These are phyloP conservation scores for Brachionichthys hirsutus DNA, from an alignment of 2,113 vertebrate species.

Conservation along the genomic window DNA sequence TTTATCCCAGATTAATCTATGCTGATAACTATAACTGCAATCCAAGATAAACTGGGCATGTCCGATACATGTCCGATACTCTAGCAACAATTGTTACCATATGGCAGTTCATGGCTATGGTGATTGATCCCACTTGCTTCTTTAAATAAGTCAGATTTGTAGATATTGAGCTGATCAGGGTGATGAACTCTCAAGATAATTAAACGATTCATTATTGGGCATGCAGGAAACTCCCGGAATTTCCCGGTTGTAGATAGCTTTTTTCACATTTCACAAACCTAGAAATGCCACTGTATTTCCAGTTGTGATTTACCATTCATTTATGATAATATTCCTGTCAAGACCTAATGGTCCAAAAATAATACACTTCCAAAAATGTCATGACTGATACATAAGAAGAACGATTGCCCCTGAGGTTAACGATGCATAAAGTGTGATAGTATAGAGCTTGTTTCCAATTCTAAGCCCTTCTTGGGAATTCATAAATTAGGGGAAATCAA, in stretches of 20 bases:
- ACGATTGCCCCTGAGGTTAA: slow-evolving; percentile 62
- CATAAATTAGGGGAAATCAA: slow-evolving; percentile 63
- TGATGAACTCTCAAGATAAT: neutral
- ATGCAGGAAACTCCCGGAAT: too few species aligned
- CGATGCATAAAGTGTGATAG: slow-evolving; percentile 63
- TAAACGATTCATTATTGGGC: too few species aligned
- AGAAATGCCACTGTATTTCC: slow-evolving; percentile 11
- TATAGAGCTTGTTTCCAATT: slow-evolving; percentile 62
- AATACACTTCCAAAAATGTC: slow-evolving; percentile 66
- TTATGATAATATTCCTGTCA: slow-evolving; percentile 57
- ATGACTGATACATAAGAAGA: slow-evolving; percentile 54
- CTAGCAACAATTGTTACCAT: too few species aligned
- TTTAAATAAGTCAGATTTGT: neutral
- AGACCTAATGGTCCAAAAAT: slow-evolving; percentile 65
- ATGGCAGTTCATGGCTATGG: too few species aligned
- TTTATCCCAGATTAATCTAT: slow-evolving; percentile 19
- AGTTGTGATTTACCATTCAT: slow-evolving; percentile 48
- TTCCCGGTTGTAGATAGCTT: slow-evolving; percentile 7
- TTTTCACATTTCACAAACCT: slow-evolving; percentile 11
- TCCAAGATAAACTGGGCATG: slow-evolving; percentile 17
- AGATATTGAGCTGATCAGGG: neutral
- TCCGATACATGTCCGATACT: slow-evolving; percentile 16
- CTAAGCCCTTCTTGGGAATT: slow-evolving; percentile 61
- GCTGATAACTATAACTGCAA: slow-evolving; percentile 23
- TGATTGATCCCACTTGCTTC: too few species aligned